Evolutionary conservation across 2,888 invertebrate genomes (phyloP).

Genomic region (Notocelia uddmanniana): DNA sequence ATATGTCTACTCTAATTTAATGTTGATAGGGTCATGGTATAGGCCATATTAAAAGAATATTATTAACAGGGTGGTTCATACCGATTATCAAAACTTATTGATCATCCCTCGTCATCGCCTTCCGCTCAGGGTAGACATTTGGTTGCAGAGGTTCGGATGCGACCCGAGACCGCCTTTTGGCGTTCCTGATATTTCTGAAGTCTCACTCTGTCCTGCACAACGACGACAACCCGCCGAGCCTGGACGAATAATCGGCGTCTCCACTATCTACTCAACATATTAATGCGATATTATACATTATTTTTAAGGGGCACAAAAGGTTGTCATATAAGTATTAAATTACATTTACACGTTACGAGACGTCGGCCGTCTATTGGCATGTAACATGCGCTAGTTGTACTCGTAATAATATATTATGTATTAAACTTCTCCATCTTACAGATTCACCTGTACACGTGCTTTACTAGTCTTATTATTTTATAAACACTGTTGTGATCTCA

Average conservation of each 20-base stretch:
- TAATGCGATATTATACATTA: constrained; percentile 39
- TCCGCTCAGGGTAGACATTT: not conserved
- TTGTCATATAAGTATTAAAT: constrained; percentile 56
- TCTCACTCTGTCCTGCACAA: constrained; percentile 60
- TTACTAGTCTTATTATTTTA: constrained; percentile 51
- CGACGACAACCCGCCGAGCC: constrained; percentile 59
- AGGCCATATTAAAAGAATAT: too few species aligned
- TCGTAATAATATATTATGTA: too few species aligned
- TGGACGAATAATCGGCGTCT: constrained; percentile 56
- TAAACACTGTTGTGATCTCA: constrained; percentile 60
- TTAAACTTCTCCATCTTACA: constrained; percentile 26
- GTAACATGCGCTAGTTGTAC: constrained; percentile 23
- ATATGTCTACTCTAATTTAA: too few species aligned
- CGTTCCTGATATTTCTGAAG: constrained; percentile 71
- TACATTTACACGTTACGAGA: constrained; percentile 43
- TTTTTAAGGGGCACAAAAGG: constrained; percentile 54
- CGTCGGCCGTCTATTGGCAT: constrained; percentile 35
- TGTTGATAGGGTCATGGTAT: too few species aligned
- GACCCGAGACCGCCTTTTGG: constrained; percentile 69
- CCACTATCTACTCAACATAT: constrained; percentile 27
- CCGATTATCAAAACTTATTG: too few species aligned
- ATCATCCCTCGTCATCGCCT: too few species aligned
- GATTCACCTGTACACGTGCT: constrained; percentile 49
- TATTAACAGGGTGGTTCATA: too few species aligned
- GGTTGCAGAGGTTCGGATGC: constrained; percentile 65